Percentiles rank a stretch among this genome's conserved stretches.
phyloP scores from a whole-genome alignment of 2,888 invertebrate genomes.

The Teinopalpus imperialis region DNA sequence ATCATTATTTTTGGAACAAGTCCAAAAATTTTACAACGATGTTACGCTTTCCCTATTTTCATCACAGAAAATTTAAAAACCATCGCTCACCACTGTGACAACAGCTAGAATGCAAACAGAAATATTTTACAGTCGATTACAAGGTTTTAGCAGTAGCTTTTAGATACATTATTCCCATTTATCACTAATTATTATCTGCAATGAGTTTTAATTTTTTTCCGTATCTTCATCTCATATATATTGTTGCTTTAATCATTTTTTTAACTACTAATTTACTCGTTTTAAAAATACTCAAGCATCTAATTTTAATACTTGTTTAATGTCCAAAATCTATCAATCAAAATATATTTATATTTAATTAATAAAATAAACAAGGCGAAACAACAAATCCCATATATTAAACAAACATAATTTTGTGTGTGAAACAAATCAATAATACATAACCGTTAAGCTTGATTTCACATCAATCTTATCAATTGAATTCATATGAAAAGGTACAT shows the following conservation, averaged over 20 bases:
- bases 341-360: too few species aligned
- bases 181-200: slow-evolving; percentile 17
- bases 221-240: too few species aligned
- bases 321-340: too few species aligned
- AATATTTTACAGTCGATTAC: slow-evolving; percentile 77
- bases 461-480: slow-evolving; percentile 29
- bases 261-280: too few species aligned
- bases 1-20: slow-evolving; percentile 70
- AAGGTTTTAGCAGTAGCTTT: slow-evolving; percentile 45
- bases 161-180: slow-evolving; percentile 28
- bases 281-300: too few species aligned
- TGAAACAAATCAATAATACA: too few species aligned
- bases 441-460: slow-evolving; percentile 25
- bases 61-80: slow-evolving; percentile 79
- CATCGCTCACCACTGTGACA: slow-evolving; percentile 79
- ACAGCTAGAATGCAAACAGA: slow-evolving; percentile 75
- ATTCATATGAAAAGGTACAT: slow-evolving; percentile 35
- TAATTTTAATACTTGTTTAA: too few species aligned
- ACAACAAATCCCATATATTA: too few species aligned
- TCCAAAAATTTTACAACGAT: slow-evolving; percentile 74
- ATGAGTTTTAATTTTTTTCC: too few species aligned
- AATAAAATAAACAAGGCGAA: too few species aligned
- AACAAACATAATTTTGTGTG: too few species aligned
- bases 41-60: slow-evolving; percentile 80
- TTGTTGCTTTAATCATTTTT: too few species aligned